Base-by-base conservation (phyloP, 2,797 vertebrate genomes). In the Oreochromis grahami region DNA sequence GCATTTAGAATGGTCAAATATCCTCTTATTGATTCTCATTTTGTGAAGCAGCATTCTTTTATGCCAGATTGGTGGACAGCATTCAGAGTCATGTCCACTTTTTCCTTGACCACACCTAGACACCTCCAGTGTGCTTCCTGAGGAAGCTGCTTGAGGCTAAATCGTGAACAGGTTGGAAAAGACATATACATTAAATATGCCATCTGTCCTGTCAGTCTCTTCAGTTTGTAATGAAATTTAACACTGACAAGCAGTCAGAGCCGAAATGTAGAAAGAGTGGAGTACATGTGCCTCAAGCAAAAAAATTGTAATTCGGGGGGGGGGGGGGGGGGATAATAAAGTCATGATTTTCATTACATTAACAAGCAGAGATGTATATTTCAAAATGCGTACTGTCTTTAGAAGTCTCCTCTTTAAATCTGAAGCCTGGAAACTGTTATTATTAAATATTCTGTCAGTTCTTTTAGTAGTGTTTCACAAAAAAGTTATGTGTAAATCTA, bases 151-250 rank as follows among this genome's bases (percentile, higher is more conserved):
- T 85, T 9, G n/a, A 72, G 70, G 86, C 41, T 58, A 74, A 83
- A 78, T 82, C 5, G 2, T 58, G 48, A 24, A 72, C 72, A 60
- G 60, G 1, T 84, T 79, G 29, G 48, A 85, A 74, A 86, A 76
- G 77, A 85, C 65, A 89, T 85, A 72, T 83, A 84, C 84, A 82
- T 86, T 83, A 79, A 86, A 86, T 51, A 55, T 41, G 21, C 77
- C 91, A 88, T 91, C 85, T 93, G 85, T 82, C 65, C 58, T 77
- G 56, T 78, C 77, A 43, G 50, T 76, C 38, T 81, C 76, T 81
- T 78, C 2, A 13, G 34, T 58, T 84, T 82, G 38, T 85, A 86
- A 89, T 84, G 68, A 65, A 81, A 65, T 91, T 84, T 83, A 78
- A 80, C 43, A 55, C 11, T 78, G 63, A 88, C 74, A 87, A 79